Percentiles rank a stretch among this genome's conserved stretches.
Conservation (phyloP, 53 echinoderm and acorn worm genomes). For the Echinarachnius parma region DNA sequence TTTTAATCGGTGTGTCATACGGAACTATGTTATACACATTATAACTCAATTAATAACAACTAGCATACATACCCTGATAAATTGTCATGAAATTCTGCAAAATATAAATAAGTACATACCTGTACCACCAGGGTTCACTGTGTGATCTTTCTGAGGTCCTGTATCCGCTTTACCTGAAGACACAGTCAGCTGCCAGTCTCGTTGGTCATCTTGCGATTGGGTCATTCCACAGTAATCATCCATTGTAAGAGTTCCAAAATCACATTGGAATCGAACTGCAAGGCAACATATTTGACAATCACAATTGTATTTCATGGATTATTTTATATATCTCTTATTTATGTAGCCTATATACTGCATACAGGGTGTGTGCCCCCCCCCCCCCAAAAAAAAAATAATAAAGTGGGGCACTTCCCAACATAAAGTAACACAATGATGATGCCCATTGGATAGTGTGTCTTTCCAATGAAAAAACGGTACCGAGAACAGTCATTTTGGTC, state of each 20-base stretch:
- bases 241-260: neutral
- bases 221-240: slow-evolving; percentile 23
- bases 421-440: no score
- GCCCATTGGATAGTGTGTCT: no score
- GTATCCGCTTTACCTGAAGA: slow-evolving; percentile 12
- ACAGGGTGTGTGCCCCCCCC: no score
- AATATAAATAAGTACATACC: neutral
- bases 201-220: neutral
- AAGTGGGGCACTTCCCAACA: no score
- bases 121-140: neutral
- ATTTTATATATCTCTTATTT: no score
- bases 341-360: no score
- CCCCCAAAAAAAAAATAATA: no score
- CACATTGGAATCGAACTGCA: slow-evolving; percentile 26
- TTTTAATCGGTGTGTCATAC: neutral
- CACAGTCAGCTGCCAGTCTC: slow-evolving; percentile 21
- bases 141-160: slow-evolving; percentile 3
- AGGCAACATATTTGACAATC: no score
- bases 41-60: neutral
- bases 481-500: no score
- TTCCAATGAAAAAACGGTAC: no score
- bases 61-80: neutral
- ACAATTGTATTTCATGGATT: no score
- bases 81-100: neutral
- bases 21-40: neutral